Evolutionary conservation across 2,888 invertebrate genomes (phyloP), one percentile per base, ranked within the genome.

Genomic region (Polia nebulosa): DNA sequence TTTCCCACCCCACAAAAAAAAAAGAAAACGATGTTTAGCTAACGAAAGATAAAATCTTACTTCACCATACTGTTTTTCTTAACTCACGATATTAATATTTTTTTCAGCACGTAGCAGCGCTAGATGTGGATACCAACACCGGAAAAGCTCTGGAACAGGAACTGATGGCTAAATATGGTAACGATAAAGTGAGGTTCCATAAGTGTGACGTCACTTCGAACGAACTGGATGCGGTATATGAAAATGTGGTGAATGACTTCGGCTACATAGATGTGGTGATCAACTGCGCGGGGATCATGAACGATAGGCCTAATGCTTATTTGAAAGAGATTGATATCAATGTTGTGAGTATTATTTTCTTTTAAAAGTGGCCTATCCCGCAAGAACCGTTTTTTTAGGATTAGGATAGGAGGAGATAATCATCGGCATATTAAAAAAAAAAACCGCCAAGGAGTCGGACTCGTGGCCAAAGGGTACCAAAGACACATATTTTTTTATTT

Each of bases 221-320:
- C 2, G 89, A 90, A 17, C 70, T 93, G 22, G 84, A 88, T 9
- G 76, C 55, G 1, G 86, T 84, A 0, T 92, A 86, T 51, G 88
- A 91, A 4, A 80, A 69, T 41, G 86, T 91, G 1, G 25, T 87
- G 0, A 85, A 90, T 9, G 83, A 89, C 44, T 84, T 85, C 52
- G 91, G 87, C 2, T 90, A 91, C 47, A 91, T 94, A 3, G 94
- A 94, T 69, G 87, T 92, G 3, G 91, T 94, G 0, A 81, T 94
- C 11, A 94, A 94, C 72, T 90, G 91, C 64, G 94, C 94, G 56
- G 94, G 92, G 3, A 88, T 94, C 9, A 88, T 94, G 90, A 93
- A 93, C 39, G 94, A 95, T 59, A 86, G 86, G 34, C 89, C 87
- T 6, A 84, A 88, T 44, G 77, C 82, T 1, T 93, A 90, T 76